Base-by-base conservation (phyloP, 2,888 invertebrate genomes). In the Macrosoma leucophasiata region DNA sequence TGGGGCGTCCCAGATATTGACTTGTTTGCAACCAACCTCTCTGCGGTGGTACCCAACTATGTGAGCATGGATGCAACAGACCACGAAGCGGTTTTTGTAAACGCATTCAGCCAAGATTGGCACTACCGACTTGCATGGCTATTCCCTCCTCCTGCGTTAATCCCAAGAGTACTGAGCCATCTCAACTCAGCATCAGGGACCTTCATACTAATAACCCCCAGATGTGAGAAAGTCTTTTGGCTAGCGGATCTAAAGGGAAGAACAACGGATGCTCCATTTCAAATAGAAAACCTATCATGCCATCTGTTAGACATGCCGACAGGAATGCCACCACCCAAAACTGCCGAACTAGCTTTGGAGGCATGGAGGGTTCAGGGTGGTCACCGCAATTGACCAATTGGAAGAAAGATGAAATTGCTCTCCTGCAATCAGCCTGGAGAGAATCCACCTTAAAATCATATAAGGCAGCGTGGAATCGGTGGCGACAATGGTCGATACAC, bases 201-300 rank as follows among this genome's bases (percentile, higher is more conserved):
- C 8, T 46, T 22, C 13, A 23, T 46, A 1, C 2, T 43, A 1
- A 34, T 46, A 17, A 39, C 26, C 3, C 46, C 46, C 1, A 36
- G 46, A 5, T 59, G 57, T 57, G 29, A 46, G 4, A 39, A 34
- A n/a, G 52, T 52, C 0, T 51, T 48, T 26, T 46, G 43, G 42
- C 38, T 46, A 29, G 29, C 53, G 6, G 55, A 59, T 25, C 44
- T 57, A 8, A 46, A 46, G 13, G n/a, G 24, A 9, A 18, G 40
- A 5, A 33, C 38, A 1, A 11, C 39, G 7, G 29, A 29, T 7
- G 22, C 39, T 2, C 41, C 41, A 2, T 37, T 38, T 12, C 39
- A 37, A 2, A 24, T 47, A 5, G 13, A 2, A 3, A 22, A 29
- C 9, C 33, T 47, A 9, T 5, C 21, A 0, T 22, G 23, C 23